Percentiles rank a stretch among this genome's conserved stretches.
These are phyloP conservation scores for Chaetogeoica ovagalla DNA, from an alignment of 2,888 invertebrate genomes.

Conservation along the genomic window DNA sequence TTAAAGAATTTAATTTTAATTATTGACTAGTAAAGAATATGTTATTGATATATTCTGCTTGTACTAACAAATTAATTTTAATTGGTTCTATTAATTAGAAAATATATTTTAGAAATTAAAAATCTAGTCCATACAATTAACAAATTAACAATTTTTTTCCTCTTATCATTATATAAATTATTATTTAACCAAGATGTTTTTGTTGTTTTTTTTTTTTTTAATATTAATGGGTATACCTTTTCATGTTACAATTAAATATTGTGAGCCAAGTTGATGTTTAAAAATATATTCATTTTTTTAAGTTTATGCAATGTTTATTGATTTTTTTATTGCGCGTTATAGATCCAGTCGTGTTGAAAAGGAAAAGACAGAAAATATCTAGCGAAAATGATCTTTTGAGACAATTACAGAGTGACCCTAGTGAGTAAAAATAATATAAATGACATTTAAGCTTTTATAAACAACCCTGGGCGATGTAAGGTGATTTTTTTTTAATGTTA, in stretches of 20 bases:
- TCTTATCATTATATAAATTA: conserved; percentile 47
- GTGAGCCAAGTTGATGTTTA: conserved; percentile 47
- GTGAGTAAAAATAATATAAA: conserved; percentile 52
- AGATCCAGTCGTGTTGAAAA: conserved; percentile 67
- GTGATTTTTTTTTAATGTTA: conserved; percentile 40
- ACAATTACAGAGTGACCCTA: conserved; percentile 46
- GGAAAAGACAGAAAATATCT: conserved; percentile 63
- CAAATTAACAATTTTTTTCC: conserved; percentile 17
- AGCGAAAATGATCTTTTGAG: conserved; percentile 40
- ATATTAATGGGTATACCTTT: conserved; percentile 55
- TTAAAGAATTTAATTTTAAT: conserved; percentile 33
- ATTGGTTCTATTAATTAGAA: background rate
- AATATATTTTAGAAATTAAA: conserved; percentile 9
- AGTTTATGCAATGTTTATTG: conserved; percentile 57
- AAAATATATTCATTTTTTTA: conserved; percentile 51
- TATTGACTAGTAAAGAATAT: conserved; percentile 32
- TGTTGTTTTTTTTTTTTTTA: conserved; percentile 53
- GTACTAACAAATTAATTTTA: conserved; percentile 33
- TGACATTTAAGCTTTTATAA: conserved; percentile 36
- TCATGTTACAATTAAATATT: conserved; percentile 55
- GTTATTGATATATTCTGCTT: conserved; percentile 20
- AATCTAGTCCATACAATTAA: conserved; percentile 25
- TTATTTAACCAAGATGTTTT: conserved; percentile 47
- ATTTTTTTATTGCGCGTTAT: conserved; percentile 59
- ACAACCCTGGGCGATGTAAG: conserved; percentile 43